Base-by-base conservation (phyloP, 2,797 vertebrate genomes). In the Chelmon rostratus region DNA sequence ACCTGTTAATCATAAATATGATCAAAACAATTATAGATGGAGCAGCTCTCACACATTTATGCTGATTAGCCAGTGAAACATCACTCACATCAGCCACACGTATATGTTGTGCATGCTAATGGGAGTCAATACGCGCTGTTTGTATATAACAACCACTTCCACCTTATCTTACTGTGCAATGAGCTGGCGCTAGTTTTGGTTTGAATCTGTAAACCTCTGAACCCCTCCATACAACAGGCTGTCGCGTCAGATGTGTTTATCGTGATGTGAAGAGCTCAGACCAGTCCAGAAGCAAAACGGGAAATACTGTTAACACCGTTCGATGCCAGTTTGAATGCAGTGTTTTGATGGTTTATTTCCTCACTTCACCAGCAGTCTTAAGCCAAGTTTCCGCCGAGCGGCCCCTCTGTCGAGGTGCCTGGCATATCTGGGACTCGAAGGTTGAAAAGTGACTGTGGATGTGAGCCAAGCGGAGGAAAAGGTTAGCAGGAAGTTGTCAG, bases 171-270 rank as follows among this genome's bases (percentile, higher is more conserved):
- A 40, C 9, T 67, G 10, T 58, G 25, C 62, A 47, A 16, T 57
- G 15, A 50, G 19, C 10, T 59, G n/a, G 8, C 47, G 76, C 23
- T 25, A 23, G 13, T 62, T 63, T 37, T 62, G 37, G n/a, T 21
- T 57, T 53, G 46, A 9, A 67, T 68, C 42, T 64, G 52, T 63
- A 5, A 56, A 28, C 31, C 37, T n/a, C n/a, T n/a, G n/a, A n/a
- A n/a, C n/a, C n/a, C n/a, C n/a, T n/a, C n/a, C n/a, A n/a, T n/a
- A n/a, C n/a, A n/a, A n/a, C 23, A 56, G 33, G 53, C 28, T 68
- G 16, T 57, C 76, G 66, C 56, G 42, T 67, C 21, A 42, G 3
- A 68, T 38, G 57, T 21, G 21, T 68, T 56, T 72, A 35, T 74
- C 74, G 19, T 19, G 8, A 65, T 64, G 21, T 21, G 13, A 23